A percentile compares a stretch with the other conserved stretches of the same genome.
These are phyloP conservation scores for Gallinago media DNA, from an alignment of 2,113 vertebrate species.

Conservation along the genomic window DNA sequence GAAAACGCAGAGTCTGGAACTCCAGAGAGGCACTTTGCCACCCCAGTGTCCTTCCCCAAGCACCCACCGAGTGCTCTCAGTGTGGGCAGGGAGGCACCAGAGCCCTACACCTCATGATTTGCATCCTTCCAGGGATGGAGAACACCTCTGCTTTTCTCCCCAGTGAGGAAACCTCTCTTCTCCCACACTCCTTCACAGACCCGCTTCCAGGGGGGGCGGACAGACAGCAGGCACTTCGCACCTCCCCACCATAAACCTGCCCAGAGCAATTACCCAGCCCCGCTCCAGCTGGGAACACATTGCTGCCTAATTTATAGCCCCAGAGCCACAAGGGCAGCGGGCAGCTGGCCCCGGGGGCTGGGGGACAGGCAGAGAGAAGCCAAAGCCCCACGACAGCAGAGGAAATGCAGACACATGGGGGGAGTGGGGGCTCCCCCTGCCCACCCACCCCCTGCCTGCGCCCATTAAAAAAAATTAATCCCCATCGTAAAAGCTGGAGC, in stretches of 20 bases:
- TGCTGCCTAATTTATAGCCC: conserved; percentile 72
- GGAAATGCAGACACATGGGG: not conserved
- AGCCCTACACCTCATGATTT: rapidly evolving
- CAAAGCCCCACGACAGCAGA: not conserved
- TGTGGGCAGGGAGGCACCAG: rapidly evolving
- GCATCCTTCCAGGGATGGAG: not conserved
- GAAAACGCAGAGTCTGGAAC: not conserved
- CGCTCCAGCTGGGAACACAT: conserved; percentile 39
- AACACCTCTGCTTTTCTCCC: rapidly evolving
- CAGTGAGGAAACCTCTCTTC: rapidly evolving
- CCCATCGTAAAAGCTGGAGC: not conserved
- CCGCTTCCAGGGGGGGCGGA: not conserved
- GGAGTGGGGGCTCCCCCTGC: not conserved
- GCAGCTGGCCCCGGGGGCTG: conserved; percentile 13
- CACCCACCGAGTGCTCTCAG: not conserved
- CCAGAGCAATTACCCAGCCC: conserved; percentile 74
- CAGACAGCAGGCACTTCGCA: conserved; percentile 74
- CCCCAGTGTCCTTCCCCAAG: not conserved
- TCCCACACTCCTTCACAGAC: not conserved
- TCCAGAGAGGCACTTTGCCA: not conserved
- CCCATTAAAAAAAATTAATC: conserved; percentile 26
- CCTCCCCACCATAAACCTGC: conserved; percentile 83
- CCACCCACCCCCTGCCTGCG: not conserved
- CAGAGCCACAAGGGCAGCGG: conserved; percentile 21
- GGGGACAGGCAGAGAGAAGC: not conserved